These are phyloP conservation scores for Phalloptychus januarius DNA, from an alignment of 2,797 vertebrate genomes.

Conservation along the genomic window DNA sequence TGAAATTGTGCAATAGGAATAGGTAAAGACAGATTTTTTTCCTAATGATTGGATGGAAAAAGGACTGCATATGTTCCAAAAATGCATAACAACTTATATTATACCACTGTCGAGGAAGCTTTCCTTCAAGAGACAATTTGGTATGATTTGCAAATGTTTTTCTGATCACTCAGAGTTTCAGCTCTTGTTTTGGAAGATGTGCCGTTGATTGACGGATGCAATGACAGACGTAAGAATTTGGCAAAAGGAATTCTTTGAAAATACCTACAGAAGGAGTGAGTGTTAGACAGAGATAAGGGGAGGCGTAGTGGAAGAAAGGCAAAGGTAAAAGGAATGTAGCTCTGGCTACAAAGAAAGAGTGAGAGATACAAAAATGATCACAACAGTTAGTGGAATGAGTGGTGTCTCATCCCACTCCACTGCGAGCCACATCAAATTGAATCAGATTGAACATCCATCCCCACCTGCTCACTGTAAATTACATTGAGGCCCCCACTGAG, in stretches of 20 bases:
- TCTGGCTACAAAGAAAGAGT: constrained; percentile 32
- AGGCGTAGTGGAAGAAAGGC: constrained; percentile 19
- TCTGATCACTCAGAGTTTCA: background rate
- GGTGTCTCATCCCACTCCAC: constrained; percentile 64
- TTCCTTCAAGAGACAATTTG: background rate
- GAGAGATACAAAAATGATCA: constrained; percentile 57
- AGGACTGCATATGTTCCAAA: background rate
- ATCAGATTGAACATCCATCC: constrained; percentile 77
- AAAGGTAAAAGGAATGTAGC: constrained; percentile 12
- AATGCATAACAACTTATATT: background rate
- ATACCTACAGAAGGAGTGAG: constrained; percentile 21
- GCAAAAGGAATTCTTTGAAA: constrained; percentile 29
- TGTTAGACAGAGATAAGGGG: constrained; percentile 29
- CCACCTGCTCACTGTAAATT: constrained; percentile 79
- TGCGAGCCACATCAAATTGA: constrained; percentile 75
- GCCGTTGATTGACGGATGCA: background rate
- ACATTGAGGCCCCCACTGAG: constrained; percentile 66
- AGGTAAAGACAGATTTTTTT: background rate
- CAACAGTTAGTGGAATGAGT: constrained; percentile 64
- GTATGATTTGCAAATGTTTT: background rate
- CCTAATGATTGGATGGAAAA: background rate
- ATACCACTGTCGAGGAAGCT: background rate
- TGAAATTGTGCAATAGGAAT: background rate
- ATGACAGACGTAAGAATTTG: background rate
- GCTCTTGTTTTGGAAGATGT: background rate